Evolutionary conservation across 2,113 vertebrate species (phyloP).

Genomic region (Lophotis ruficrista): DNA sequence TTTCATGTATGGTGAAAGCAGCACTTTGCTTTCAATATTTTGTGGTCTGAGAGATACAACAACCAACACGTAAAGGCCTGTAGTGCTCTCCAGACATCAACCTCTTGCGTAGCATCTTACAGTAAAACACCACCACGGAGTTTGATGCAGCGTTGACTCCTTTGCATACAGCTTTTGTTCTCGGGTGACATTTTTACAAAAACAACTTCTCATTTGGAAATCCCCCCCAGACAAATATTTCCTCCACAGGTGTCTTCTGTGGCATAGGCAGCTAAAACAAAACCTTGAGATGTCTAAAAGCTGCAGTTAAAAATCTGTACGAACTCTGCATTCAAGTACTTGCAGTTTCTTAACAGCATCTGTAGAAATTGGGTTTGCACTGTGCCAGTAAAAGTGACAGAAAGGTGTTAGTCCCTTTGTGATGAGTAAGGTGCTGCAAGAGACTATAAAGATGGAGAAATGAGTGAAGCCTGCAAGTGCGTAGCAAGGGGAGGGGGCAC

Average conservation of each 20-base stretch:
- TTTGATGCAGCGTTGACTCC: not conserved
- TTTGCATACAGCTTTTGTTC: not conserved
- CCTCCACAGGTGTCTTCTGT: not conserved
- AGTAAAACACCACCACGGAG: rapidly evolving
- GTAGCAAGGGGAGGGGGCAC: not conserved
- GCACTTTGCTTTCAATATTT: not conserved
- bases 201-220: not conserved
- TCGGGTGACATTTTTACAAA: not conserved
- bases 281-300: not conserved
- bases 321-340: not conserved
- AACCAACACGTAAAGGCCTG: not conserved
- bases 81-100: not conserved
- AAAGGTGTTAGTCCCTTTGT: not conserved
- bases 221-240: not conserved
- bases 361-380: not conserved
- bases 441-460: not conserved
- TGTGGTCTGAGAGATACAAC: not conserved
- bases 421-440: not conserved
- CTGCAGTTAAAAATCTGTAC: not conserved
- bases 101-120: not conserved
- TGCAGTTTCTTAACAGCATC: not conserved
- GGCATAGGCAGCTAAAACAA: not conserved
- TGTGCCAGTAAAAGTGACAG: not conserved
- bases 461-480: not conserved
- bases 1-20: not conserved